Evolutionary conservation across 2,113 vertebrate species (phyloP).

Genomic region (Pongo abelii): DNA sequence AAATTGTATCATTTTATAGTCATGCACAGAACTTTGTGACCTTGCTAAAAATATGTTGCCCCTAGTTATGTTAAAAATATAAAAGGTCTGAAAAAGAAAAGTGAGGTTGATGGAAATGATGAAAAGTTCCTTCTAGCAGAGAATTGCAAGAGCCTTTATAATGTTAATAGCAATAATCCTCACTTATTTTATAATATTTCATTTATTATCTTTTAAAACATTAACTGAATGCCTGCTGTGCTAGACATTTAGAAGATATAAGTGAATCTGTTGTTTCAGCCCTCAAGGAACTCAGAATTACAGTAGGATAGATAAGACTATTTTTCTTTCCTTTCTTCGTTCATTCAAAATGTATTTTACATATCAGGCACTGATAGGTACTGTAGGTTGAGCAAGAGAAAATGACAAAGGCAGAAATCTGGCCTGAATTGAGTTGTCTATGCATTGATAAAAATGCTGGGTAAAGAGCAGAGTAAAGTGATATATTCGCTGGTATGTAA

Average conservation of each 20-base stretch:
- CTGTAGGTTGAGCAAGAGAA: background rate
- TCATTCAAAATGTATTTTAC: background rate
- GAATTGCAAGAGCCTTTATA: constrained; percentile 32
- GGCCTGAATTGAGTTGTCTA: background rate
- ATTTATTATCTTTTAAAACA: constrained; percentile 53
- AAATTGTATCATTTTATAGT: constrained; percentile 34
- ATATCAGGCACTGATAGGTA: background rate
- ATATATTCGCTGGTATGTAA: background rate
- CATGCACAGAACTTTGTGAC: background rate
- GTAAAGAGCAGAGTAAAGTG: background rate
- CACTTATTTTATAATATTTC: constrained; percentile 61
- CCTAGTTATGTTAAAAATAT: constrained; percentile 24
- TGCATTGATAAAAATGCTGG: background rate
- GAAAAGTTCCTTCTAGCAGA: background rate
- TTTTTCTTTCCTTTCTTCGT: constrained; percentile 27
- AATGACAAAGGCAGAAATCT: background rate
- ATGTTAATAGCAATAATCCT: constrained; percentile 55
- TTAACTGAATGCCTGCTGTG: constrained; percentile 24
- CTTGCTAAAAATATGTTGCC: background rate
- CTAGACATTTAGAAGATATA: constrained; percentile 9
- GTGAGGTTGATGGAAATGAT: background rate
- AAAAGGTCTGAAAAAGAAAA: constrained; percentile 49
- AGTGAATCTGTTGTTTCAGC: background rate
- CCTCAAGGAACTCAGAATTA: constrained; percentile 22
- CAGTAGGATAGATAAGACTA: background rate